phyloP scores from a whole-genome alignment of 2,797 vertebrate species.

The Molossus alvarezi region DNA sequence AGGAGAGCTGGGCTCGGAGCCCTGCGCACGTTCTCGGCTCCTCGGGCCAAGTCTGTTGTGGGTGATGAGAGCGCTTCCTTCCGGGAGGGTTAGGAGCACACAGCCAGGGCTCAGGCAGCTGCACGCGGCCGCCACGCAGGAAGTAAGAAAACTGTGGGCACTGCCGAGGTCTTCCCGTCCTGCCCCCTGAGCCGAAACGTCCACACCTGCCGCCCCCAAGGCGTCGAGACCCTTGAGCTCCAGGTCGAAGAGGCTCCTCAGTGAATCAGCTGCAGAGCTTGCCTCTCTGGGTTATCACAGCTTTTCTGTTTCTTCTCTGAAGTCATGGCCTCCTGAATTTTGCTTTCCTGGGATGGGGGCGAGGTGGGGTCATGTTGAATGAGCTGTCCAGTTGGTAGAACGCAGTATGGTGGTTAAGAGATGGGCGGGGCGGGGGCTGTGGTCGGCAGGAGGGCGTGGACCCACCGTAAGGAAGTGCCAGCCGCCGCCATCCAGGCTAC shows the following conservation, averaged over 20 bases:
- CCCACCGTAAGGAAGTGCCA: not conserved
- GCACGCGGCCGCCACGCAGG: constrained; percentile 65
- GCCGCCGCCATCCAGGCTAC: not conserved
- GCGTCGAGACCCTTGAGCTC: not conserved
- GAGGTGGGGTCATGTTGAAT: not conserved
- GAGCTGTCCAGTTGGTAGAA: not conserved
- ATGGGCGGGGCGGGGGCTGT: not conserved
- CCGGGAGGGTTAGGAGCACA: constrained; percentile 44
- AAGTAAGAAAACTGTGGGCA: constrained; percentile 22
- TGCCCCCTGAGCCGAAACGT: not conserved
- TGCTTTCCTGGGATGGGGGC: not conserved
- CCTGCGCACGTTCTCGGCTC: not conserved
- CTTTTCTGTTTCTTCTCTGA: not conserved
- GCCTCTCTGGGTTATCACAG: not conserved
- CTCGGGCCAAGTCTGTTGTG: constrained; percentile 66
- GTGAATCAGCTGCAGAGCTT: not conserved
- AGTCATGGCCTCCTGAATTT: not conserved
- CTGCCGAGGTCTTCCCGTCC: constrained; percentile 70
- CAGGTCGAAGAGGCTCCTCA: not conserved
- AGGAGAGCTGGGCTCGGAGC: not conserved
- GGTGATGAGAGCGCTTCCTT: constrained; percentile 80
- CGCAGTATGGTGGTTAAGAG: not conserved
- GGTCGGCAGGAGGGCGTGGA: not conserved
- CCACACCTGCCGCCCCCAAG: fast-evolving
- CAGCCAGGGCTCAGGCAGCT: constrained; percentile 56